Evolutionary conservation across 2,888 invertebrate genomes (phyloP), one percentile per base, ranked within the genome.

Genomic region (Noctua comes): DNA sequence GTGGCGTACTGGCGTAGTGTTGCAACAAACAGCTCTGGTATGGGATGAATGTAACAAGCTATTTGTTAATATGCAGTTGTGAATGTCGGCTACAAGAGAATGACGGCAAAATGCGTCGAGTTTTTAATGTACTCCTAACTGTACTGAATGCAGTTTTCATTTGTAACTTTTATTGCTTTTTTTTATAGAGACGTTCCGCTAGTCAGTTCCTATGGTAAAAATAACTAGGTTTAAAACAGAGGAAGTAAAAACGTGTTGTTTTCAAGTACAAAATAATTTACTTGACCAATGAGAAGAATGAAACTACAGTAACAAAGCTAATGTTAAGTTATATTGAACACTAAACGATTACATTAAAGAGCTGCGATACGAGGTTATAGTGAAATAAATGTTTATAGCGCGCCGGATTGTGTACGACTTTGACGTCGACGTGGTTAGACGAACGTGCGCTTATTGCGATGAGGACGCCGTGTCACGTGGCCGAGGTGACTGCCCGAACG

Each of bases 301-400:
- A 70, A 74, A 24, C 13, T 51, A 21, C 6, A 40, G 51, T 24
- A 51, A 43, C n/a, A 54, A 40, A 31, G 11, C 46, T 76, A 73
- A 74, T 74, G 27, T 65, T 57, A 13, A 65, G 31, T 73, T 86
- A 64, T 76, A 73, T 73, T 79, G 64, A 24, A 79, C 71, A 54
- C 13, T 48, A 59, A 76, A 27, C 73, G 40, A 79, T 86, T 76
- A 73, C 36, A 68, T 70, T 65, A 69, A 65, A 78, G 18, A 71
- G 62, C 59, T n/a, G 71, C 84, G 79, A 86, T 86, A 80, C 84
- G 71, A 62, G 46, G 70, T 86, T 68, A 76, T 51, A 71, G 76
- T 68, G 69, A 73, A 86, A 76, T 76, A 68, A 72, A 86, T 72
- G 36, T 86, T 83, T 79, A 86, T 75, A 64, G 77, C 66, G 71